Conservation (phyloP, 2,888 invertebrate genomes). For the Amphipoea lucens region DNA sequence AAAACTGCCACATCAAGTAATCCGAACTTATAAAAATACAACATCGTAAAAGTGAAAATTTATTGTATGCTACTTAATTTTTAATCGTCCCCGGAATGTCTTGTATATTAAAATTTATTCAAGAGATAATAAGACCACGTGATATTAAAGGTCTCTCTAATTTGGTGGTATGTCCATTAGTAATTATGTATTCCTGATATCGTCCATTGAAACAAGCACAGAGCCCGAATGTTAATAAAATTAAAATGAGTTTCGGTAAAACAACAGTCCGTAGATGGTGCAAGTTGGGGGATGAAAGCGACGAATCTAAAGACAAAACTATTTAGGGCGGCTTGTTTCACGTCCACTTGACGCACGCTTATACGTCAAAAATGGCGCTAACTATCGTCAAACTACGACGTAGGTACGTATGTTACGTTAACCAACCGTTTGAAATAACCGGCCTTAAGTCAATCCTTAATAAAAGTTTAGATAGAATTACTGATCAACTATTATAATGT, state of each 20-base stretch:
- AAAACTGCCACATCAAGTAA: slow-evolving; percentile 52
- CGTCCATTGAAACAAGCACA: slow-evolving; percentile 70
- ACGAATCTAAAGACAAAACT: slow-evolving; percentile 15
- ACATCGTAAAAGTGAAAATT: slow-evolving; percentile 67
- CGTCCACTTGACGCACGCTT: neutral
- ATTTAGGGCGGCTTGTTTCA: neutral
- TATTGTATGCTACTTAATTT: slow-evolving; percentile 73
- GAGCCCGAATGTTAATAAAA: slow-evolving; percentile 76
- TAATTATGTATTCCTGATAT: slow-evolving; percentile 79
- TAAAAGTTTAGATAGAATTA: neutral
- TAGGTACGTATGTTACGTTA: too few species aligned
- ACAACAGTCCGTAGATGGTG: slow-evolving; percentile 65
- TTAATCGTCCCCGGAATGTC: slow-evolving; percentile 68
- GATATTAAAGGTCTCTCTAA: slow-evolving; percentile 72
- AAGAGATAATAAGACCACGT: slow-evolving; percentile 67
- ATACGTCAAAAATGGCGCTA: neutral
- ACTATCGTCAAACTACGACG: neutral
- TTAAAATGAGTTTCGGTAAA: slow-evolving; percentile 75
- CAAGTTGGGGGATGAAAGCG: slow-evolving; percentile 57
- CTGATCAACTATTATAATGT: neutral
- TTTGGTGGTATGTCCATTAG: slow-evolving; percentile 76
- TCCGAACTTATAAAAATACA: slow-evolving; percentile 46
- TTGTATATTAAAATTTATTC: slow-evolving; percentile 68
- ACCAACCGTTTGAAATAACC: neutral
- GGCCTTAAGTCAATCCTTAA: neutral